Evolutionary conservation across 2,888 invertebrate species (phyloP).

Genomic region (Entomobrya proxima): DNA sequence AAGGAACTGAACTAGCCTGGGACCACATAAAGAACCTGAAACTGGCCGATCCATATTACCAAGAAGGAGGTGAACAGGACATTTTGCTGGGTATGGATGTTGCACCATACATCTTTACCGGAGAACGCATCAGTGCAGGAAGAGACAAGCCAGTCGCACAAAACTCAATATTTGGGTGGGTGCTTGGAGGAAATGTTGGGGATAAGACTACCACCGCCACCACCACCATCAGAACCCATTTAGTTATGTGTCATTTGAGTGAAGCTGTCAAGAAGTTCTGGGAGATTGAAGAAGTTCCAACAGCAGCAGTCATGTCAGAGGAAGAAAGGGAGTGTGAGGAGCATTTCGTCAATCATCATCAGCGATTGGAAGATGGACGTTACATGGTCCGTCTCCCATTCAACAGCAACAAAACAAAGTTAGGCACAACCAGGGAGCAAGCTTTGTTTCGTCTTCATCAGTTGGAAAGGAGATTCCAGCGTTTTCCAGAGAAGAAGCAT

Average conservation of each 20-base stretch:
- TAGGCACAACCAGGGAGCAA: background rate
- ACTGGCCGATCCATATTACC: background rate
- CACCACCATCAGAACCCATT: background rate
- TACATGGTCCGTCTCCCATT: conserved; percentile 11
- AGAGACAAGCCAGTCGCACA: background rate
- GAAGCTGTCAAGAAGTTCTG: conserved; percentile 2
- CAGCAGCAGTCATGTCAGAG: background rate
- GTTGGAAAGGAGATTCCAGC: conserved; percentile 18
- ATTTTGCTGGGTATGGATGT: background rate
- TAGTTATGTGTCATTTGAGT: background rate
- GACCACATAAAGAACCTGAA: background rate
- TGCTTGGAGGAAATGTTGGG: background rate
- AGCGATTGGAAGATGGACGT: background rate
- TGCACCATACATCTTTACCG: background rate
- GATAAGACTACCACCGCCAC: background rate
- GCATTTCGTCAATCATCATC: background rate
- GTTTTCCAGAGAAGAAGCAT: conserved; percentile 48
- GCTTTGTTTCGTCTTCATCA: conserved; percentile 16
- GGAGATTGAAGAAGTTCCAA: conserved; percentile 41
- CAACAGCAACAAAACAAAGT: background rate
- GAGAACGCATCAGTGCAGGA: background rate
- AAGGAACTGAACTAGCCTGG: background rate
- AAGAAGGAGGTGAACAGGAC: background rate
- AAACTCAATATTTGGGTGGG: background rate
- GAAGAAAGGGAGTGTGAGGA: conserved; percentile 30